Percentiles rank a stretch among this genome's conserved stretches.
Conservation (phyloP, 92 coral and sea anemone genomes). For the Scolanthus callimorphus region DNA sequence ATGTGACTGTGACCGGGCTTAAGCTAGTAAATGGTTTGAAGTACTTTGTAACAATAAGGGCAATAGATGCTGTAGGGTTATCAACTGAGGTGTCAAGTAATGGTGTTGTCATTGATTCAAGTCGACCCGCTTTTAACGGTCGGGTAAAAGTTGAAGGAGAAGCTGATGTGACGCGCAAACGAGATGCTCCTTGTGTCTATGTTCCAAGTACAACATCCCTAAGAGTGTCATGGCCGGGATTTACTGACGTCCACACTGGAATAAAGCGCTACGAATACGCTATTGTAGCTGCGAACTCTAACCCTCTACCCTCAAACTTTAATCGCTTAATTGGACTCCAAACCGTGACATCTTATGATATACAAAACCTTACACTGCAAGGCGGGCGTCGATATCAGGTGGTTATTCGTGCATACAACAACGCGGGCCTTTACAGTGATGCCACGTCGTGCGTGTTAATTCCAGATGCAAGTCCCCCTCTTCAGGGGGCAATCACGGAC, state of each 20-base stretch:
- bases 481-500: conserved; percentile 53
- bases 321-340: conserved; percentile 45
- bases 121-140: conserved; percentile 70
- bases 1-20: conserved; percentile 41
- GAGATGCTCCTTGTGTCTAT: conserved; percentile 47
- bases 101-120: conserved; percentile 57
- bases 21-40: conserved; percentile 32
- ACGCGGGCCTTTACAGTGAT: conserved; percentile 61
- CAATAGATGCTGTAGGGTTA: conserved; percentile 61
- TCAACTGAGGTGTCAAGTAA: conserved; percentile 46
- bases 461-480: conserved; percentile 60
- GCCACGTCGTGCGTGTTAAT: conserved; percentile 46
- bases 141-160: conserved; percentile 44
- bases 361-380: conserved; percentile 39
- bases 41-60: conserved; percentile 49
- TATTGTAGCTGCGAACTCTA: conserved; percentile 11
- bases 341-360: conserved; percentile 33
- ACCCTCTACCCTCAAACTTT: conserved; percentile 24
- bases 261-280: conserved; percentile 58
- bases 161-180: conserved; percentile 20
- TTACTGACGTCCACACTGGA: conserved; percentile 67
- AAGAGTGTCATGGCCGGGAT: conserved; percentile 58
- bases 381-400: conserved; percentile 50
- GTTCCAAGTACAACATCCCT: conserved; percentile 36
- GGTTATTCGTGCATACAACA: conserved; percentile 55